Base-by-base conservation (phyloP, 2,797 vertebrate genomes). In the Cottoperca gobio region DNA sequence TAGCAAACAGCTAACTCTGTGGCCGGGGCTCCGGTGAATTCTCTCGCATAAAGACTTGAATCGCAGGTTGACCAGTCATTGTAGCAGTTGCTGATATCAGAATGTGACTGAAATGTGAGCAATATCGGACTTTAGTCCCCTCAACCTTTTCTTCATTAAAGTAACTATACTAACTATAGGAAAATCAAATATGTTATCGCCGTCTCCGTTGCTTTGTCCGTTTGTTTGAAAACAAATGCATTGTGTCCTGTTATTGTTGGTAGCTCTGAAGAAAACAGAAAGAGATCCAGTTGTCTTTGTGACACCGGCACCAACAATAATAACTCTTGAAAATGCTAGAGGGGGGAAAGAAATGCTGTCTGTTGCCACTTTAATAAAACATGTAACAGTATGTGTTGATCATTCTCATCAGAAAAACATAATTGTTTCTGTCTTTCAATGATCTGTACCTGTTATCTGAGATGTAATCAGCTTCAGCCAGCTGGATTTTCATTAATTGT, bases 1-100 rank as follows among this genome's bases (percentile, higher is more conserved):
- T 86, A 86, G 78, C 39, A 86, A 90, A 53, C 59, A 86, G 73
- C 69, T 65, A 17, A 59, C 84, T 79, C 72, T 73, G 69, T 45
- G 69, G 31, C 50, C 23, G 16, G 24, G 46, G 24, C 81, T 80
- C 35, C 2, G 3, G n/a, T 24, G 61, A 75, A 88, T 85, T 78
- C 60, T 81, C 71, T 59, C 60, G 76, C 66, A 77, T 62, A 64
- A 74, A 89, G 70, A 54, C 76, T 73, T 84, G 77, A 80, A 45
- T 77, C 78, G 73, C 55, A 62, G 67, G 42, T 65, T 71, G 77
- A 81, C 67, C 80, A 39, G 61, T 54, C 49, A 72, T n/a, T 71
- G 62, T 17, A 72, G 73, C 75, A 79, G 61, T 71, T 62, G 78
- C 33, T 79, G 57, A 76, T 81, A 54, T 79, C 58, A 78, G 45